Evolutionary conservation across 2,888 invertebrate species (phyloP).

Genomic region (Elysia crispata): DNA sequence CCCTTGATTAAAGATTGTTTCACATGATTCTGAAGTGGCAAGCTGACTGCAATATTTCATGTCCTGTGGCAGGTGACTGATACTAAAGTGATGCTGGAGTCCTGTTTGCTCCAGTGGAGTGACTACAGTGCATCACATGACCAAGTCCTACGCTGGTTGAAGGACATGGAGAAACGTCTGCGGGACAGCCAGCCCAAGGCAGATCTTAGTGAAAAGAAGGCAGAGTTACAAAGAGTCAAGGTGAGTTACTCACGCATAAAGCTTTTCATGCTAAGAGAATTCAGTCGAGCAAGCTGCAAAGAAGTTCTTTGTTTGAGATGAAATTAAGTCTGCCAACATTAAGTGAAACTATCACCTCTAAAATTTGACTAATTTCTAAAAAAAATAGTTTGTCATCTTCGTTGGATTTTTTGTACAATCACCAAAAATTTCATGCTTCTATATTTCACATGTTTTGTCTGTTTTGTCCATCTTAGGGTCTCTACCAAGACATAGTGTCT

Average conservation of each 20-base stretch:
- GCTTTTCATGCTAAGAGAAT: no score
- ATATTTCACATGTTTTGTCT: not conserved
- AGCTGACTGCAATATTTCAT: not conserved
- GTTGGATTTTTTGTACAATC: not conserved
- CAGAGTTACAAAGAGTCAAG: conserved; percentile 74
- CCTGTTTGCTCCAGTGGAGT: conserved; percentile 92
- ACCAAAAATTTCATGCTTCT: not conserved
- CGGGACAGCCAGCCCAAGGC: conserved; percentile 69
- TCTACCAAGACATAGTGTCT: conserved; percentile 96
- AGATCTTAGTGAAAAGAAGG: conserved; percentile 75
- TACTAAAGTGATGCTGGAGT: conserved; percentile 90
- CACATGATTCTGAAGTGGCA: not conserved
- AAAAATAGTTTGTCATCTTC: no score
- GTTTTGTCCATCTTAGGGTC: conserved; percentile 80
- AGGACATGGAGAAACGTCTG: conserved; percentile 91
- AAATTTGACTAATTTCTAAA: no score
- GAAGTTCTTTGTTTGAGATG: no score
- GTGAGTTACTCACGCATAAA: no score
- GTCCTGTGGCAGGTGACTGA: conserved; percentile 89
- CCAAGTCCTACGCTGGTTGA: conserved; percentile 96
- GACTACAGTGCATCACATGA: conserved; percentile 95
- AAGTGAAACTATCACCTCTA: no score
- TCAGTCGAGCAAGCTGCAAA: no score
- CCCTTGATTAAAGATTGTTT: not conserved
- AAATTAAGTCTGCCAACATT: no score